Evolutionary conservation across 1,140 invertebrate genomes (phyloP), one percentile per base, ranked within the genome.

Genomic region (Ostrea edulis): DNA sequence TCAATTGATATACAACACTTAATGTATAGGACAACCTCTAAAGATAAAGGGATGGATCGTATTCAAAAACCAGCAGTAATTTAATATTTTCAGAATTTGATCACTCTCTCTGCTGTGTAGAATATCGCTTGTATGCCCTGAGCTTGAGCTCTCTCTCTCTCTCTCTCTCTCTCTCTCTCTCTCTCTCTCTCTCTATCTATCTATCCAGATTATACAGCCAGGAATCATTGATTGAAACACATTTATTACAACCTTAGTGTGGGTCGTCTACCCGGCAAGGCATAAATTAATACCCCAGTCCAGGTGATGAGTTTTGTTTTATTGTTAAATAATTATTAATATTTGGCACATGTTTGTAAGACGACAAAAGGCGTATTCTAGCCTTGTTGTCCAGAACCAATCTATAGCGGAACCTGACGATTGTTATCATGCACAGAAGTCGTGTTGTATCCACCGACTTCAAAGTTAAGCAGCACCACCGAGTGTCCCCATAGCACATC

Each of bases 181-280:
- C 81, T 82, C 35, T 82, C 44, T 82, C 81, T 82, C 81, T 82
- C 81, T 82, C 81, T 81, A n/a, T 82, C 81, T 82, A 44, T 82
- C 81, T 51, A n/a, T n/a, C 7, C 35, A 8, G 71, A 35, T n/a
- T 14, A n/a, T 12, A n/a, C 12, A 81, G 25, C 5, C 17, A 25
- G 11, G 11, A 25, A 81, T 17, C 12, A 77, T 4, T 81, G 71
- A n/a, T 35, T 81, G 14, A 62, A 20, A 20, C n/a, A 20, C 17
- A 62, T 62, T 20, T n/a, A n/a, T n/a, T 20, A 7, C 55, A 62
- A 8, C 55, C 55, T 14, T 77, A 35, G 68, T 77, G 29, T 77
- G 68, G 68, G 68, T 25, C 68, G n/a, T 35, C 2, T 29, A 77
- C 9, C 68, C 25, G 29, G 17, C 58, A 77, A 54, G 53, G 52